Evolutionary conservation across 2,888 invertebrate genomes (phyloP).

Genomic region (Callimorpha dominula): DNA sequence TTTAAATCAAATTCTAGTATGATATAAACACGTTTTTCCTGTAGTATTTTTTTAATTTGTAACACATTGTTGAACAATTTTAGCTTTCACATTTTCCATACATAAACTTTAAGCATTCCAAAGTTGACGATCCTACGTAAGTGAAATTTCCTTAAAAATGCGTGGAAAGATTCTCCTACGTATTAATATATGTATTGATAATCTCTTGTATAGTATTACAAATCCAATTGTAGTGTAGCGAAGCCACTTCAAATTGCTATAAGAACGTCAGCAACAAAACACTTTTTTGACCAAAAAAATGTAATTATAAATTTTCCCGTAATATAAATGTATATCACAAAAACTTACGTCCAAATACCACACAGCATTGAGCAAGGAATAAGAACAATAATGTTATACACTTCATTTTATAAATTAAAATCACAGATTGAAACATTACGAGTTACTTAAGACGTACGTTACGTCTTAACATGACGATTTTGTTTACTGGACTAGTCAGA

Average conservation of each 20-base stretch:
- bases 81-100: no score
- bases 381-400: not conserved
- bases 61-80: no score
- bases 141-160: no score
- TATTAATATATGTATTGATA: no score
- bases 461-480: not conserved
- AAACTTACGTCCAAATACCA: slow-evolving; percentile 3
- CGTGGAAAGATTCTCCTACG: no score
- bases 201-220: not conserved
- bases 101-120: no score
- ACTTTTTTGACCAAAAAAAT: not conserved
- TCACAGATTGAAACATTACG: not conserved
- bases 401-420: not conserved
- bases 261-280: not conserved
- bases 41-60: no score
- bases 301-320: not conserved
- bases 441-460: not conserved
- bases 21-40: no score
- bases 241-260: not conserved
- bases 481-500: not conserved
- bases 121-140: no score
- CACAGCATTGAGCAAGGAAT: not conserved
- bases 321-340: not conserved
- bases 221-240: not conserved
- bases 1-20: no score